Conservation (phyloP, 1,140 invertebrate genomes). For the Melanaphis sacchari region DNA sequence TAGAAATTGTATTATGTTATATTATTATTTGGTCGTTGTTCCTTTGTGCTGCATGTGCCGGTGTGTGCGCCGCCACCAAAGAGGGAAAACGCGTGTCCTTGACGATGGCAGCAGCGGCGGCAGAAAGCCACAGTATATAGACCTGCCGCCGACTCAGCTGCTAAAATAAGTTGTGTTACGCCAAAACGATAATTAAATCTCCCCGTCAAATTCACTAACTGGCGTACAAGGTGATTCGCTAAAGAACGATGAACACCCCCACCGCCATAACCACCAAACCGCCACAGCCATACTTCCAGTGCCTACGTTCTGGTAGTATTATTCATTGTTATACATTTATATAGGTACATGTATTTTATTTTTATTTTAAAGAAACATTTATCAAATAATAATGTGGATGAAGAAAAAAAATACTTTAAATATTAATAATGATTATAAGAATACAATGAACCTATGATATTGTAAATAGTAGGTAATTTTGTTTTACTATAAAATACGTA, state of each 20-base stretch:
- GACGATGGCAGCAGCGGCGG: neutral
- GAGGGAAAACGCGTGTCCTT: conserved; percentile 42
- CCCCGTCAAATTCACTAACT: conserved; percentile 22
- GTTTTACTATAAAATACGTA: neutral
- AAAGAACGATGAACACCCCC: conserved; percentile 37
- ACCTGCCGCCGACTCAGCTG: conserved; percentile 24
- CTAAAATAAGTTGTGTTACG: conserved; percentile 48
- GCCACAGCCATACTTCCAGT: neutral
- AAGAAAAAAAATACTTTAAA: neutral
- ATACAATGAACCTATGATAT: neutral
- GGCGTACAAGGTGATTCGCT: conserved; percentile 41
- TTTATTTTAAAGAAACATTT: conserved; percentile 1
- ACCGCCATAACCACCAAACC: neutral
- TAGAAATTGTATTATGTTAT: conserved; percentile 25
- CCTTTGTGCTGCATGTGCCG: conserved; percentile 9
- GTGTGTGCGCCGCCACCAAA: neutral
- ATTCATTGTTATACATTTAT: conserved; percentile 10
- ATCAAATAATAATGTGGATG: neutral
- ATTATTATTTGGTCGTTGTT: conserved; percentile 32
- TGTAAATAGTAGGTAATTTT: neutral
- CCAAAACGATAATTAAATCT: conserved; percentile 53
- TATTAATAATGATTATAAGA: neutral
- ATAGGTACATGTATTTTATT: neutral
- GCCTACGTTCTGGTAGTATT: neutral
- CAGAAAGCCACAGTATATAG: neutral